Evolutionary conservation across 2,888 invertebrate genomes (phyloP).

Genomic region (Drosophila helvetica): DNA sequence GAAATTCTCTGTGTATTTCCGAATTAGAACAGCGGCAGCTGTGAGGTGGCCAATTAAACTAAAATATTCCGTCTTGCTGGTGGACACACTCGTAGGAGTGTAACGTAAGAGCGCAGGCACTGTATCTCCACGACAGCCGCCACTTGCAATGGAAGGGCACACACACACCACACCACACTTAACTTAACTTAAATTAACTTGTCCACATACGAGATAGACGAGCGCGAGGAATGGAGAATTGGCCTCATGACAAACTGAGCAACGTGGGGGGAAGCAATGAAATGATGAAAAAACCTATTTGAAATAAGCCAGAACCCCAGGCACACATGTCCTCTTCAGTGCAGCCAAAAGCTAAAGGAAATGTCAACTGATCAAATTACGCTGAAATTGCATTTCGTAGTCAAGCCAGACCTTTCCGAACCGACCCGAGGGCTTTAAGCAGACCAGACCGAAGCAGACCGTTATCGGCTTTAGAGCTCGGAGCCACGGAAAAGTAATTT

Average conservation of each 20-base stretch:
- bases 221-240: too few species aligned
- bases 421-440: constrained; percentile 17
- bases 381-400: constrained; percentile 67
- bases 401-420: constrained; percentile 2
- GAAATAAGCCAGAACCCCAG: neutral
- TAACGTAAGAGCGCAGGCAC: neutral
- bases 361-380: constrained; percentile 76
- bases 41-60: constrained; percentile 51
- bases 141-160: constrained; percentile 19
- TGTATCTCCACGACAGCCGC: neutral
- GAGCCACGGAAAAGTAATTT: constrained; percentile 58
- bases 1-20: neutral
- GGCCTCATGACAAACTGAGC: neutral
- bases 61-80: constrained; percentile 35
- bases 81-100: neutral
- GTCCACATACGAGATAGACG: too few species aligned
- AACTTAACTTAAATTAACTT: neutral
- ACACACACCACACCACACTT: neutral
- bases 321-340: constrained; percentile 25
- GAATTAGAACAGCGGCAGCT: neutral
- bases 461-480: constrained; percentile 55
- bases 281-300: neutral
- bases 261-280: neutral
- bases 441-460: constrained; percentile 20
- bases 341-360: constrained; percentile 33